These are phyloP conservation scores for Biston stratarius DNA, from an alignment of 2,888 invertebrate species.

Conservation along the genomic window DNA sequence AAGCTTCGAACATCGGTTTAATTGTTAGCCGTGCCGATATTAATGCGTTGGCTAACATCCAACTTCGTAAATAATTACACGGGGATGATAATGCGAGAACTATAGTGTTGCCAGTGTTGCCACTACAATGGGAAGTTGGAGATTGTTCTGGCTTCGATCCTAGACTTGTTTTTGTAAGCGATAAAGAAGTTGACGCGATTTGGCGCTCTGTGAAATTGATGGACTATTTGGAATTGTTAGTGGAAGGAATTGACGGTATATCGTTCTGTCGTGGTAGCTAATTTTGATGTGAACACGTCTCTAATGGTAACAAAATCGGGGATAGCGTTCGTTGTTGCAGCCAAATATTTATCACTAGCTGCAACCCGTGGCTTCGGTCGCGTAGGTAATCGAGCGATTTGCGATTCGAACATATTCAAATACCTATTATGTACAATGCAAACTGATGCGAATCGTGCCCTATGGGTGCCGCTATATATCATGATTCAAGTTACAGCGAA, in stretches of 20 bases:
- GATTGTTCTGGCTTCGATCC: conserved; percentile 6
- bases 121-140: conserved; percentile 9
- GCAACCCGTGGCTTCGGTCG: no score
- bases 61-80: conserved; percentile 50
- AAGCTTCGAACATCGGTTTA: conserved; percentile 48
- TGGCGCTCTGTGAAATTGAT: conserved; percentile 4
- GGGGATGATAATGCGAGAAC: conserved; percentile 5
- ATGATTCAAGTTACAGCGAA: no score
- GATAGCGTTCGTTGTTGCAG: no score
- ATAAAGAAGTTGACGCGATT: background rate
- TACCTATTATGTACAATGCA: no score
- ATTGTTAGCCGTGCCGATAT: conserved; percentile 52
- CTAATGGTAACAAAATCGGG: no score
- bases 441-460: no score
- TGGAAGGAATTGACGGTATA: background rate
- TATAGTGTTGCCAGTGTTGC: conserved; percentile 6
- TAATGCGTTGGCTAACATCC: conserved; percentile 56
- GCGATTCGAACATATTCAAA: no score
- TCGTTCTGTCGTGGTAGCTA: no score
- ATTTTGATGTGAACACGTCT: no score
- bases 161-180: conserved; percentile 7
- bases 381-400: no score
- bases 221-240: background rate
- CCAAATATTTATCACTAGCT: no score
- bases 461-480: no score